Conservation (phyloP, 2,888 invertebrate species). For the Dioctria linearis region DNA sequence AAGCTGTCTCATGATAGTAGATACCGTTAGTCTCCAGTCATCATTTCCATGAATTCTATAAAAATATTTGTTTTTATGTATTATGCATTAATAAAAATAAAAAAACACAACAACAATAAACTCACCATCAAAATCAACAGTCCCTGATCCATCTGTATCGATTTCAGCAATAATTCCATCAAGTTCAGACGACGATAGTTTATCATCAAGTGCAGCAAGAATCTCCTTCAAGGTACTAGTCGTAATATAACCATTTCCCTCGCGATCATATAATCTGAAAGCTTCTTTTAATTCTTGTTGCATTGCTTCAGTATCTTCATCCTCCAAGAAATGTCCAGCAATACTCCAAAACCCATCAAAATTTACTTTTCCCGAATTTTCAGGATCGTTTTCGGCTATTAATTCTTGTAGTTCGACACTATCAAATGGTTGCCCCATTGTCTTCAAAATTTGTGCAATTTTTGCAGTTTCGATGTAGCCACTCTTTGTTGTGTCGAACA, state of each 20-base stretch:
- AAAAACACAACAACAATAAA: background rate
- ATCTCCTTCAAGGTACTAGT: constrained; percentile 94
- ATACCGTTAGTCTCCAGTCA: constrained; percentile 85
- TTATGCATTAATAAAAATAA: background rate
- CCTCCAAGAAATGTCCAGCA: constrained; percentile 94
- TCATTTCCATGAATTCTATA: constrained; percentile 95
- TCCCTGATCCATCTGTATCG: constrained; percentile 72
- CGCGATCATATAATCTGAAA: constrained; percentile 96
- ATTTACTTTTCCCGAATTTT: constrained; percentile 92
- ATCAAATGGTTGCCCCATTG: constrained; percentile 95
- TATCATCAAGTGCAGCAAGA: constrained; percentile 92
- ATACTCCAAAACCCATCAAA: constrained; percentile 96
- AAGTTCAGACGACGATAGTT: constrained; percentile 90
- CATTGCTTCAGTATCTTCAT: constrained; percentile 96
- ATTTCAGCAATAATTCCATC: constrained; percentile 98
- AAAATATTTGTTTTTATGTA: constrained; percentile 60
- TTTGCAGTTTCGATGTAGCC: constrained; percentile 93
- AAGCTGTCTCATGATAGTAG: no score
- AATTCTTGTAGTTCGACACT: constrained; percentile 90
- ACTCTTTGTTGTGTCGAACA: constrained; percentile 95
- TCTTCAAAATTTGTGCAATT: constrained; percentile 92
- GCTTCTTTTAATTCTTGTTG: constrained; percentile 98
- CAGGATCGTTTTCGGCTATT: constrained; percentile 93
- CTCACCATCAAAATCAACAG: constrained; percentile 97
- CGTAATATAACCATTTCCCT: constrained; percentile 95